A percentile compares a stretch with the other conserved stretches of the same genome.
Evolutionary conservation across 2,888 invertebrate genomes (phyloP).

Genomic region (Barypeithes pellucidus): DNA sequence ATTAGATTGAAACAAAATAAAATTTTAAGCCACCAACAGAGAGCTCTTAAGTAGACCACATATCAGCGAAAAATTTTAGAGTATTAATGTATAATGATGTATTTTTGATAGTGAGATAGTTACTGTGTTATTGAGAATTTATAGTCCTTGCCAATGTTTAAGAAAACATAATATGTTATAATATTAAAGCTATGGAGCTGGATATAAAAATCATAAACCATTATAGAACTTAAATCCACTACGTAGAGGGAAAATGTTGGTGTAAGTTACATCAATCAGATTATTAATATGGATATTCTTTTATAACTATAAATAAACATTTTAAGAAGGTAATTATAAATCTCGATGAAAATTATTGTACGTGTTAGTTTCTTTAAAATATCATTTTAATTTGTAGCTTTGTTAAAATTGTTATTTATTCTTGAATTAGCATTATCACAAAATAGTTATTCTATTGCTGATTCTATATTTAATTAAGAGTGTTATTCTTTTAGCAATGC

Average conservation of each 20-base stretch:
- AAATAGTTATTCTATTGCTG: too few species aligned
- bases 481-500: too few species aligned
- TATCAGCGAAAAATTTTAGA: too few species aligned
- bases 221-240: neutral
- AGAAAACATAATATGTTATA: neutral
- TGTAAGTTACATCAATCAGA: neutral
- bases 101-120: too few species aligned
- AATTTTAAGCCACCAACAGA: too few species aligned
- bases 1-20: too few species aligned
- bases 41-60: too few species aligned
- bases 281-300: neutral
- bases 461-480: too few species aligned
- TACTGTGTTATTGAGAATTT: neutral
- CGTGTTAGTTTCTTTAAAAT: neutral
- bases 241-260: neutral
- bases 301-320: neutral
- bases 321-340: neutral
- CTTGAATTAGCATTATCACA: too few species aligned
- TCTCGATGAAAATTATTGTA: constrained; percentile 15
- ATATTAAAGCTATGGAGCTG: neutral
- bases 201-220: constrained; percentile 1
- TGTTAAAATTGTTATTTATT: too few species aligned
- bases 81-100: too few species aligned
- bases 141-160: neutral
- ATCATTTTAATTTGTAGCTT: neutral